phyloP scores from a whole-genome alignment of 2,113 vertebrate species.

The Crotalus tigris region DNA sequence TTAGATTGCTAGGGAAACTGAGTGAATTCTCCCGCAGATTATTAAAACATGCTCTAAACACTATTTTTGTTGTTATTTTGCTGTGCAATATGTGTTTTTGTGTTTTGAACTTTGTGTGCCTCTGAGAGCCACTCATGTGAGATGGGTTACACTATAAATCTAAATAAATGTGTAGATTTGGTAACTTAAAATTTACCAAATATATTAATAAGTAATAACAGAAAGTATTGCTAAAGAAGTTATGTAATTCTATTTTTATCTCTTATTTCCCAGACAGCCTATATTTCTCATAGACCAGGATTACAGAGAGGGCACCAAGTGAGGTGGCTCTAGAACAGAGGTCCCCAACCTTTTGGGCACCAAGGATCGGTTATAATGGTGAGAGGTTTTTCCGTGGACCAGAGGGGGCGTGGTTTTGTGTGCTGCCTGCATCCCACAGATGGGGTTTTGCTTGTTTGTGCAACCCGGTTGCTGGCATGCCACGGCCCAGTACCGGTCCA shows the following conservation, averaged over 20 bases:
- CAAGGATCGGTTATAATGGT: no score
- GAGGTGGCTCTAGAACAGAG: no score
- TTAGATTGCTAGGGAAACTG: background rate
- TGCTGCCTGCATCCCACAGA: no score
- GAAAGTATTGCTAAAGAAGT: background rate
- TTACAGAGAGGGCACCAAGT: background rate
- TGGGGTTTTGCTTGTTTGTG: no score
- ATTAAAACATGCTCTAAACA: background rate
- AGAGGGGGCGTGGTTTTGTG: no score
- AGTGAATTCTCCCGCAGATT: background rate
- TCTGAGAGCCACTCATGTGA: background rate
- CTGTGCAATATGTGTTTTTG: background rate
- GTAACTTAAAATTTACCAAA: background rate
- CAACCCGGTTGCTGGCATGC: no score
- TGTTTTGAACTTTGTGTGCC: background rate
- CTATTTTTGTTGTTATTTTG: background rate
- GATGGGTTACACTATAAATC: background rate
- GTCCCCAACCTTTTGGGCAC: no score
- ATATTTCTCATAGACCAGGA: background rate
- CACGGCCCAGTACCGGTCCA: no score
- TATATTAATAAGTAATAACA: background rate
- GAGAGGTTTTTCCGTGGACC: no score
- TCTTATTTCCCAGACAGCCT: background rate
- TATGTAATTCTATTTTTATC: background rate
- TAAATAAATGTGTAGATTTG: no score